These are phyloP conservation scores for Forbesichthys papilliferus DNA, from an alignment of 2,113 vertebrate species.

Conservation along the genomic window DNA sequence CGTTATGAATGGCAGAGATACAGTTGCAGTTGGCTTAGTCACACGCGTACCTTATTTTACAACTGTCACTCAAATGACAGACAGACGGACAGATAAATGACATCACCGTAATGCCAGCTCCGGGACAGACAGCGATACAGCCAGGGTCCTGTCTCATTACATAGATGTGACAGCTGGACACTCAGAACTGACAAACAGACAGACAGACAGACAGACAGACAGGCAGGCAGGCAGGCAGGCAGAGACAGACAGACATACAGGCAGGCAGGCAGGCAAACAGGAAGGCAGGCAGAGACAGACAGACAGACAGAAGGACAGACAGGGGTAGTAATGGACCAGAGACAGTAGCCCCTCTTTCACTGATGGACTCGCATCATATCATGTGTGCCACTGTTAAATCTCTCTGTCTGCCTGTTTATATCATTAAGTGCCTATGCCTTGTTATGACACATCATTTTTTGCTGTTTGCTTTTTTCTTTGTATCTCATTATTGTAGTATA, in stretches of 20 bases:
- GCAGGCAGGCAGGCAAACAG: conserved; percentile 18
- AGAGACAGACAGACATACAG: too few relatives aligned
- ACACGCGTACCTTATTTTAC: conserved; percentile 35
- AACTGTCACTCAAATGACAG: conserved; percentile 45
- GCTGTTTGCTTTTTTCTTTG: neutral
- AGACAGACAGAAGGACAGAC: too few relatives aligned
- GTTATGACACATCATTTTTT: too few relatives aligned
- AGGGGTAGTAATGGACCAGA: conserved; percentile 13
- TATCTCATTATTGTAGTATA: neutral
- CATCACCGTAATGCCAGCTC: conserved; percentile 58
- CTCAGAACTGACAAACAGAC: conserved; percentile 8
- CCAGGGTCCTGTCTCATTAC: conserved; percentile 34
- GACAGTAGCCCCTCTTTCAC: conserved; percentile 7
- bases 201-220: conserved; percentile 26
- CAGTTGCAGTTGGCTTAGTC: neutral
- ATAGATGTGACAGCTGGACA: conserved; percentile 52
- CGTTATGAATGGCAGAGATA: conserved; percentile 20
- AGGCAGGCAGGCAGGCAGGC: conserved; percentile 25
- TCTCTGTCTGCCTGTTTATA: neutral
- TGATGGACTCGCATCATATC: neutral
- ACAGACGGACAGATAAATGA: conserved; percentile 44
- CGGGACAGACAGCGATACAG: conserved; percentile 46
- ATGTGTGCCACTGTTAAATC: neutral
- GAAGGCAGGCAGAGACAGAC: neutral
- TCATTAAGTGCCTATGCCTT: too few relatives aligned